Evolutionary conservation across 2,113 vertebrate species (phyloP), one percentile per base, ranked within the genome.

Genomic region (Lophius piscatorius): DNA sequence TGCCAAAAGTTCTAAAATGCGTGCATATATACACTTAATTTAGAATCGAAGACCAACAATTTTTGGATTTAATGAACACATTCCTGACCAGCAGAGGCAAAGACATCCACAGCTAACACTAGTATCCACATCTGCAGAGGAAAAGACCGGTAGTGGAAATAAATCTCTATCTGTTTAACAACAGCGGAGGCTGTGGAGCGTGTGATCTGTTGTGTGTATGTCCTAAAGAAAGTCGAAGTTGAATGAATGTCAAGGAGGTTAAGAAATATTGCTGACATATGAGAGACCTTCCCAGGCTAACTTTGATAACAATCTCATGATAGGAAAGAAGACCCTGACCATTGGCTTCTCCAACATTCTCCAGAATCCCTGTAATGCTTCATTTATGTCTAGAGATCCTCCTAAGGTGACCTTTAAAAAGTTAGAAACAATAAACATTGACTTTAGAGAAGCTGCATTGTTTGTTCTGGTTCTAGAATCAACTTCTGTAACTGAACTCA

Each of bases 51-150:
- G 47, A 65, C 42, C 67, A 26, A 23, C 20, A 22, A 7, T 46
- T 16, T 52, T 23, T 39, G 6, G 2, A 55, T 48, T 61, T 57
- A 66, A 71, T 65, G 23, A 74, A 68, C 1, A 1, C 54, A 54
- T 73, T 65, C 34, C 39, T 50, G 46, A 12, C 22, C 9, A 48
- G 28, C 6, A 18, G 9, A 34, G 57, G 44, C 36, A 20, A 78
- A 46, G 23, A 33, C 48, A 24, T 56, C 45, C 36, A 63, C 57
- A 48, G 59, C 56, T 48, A 28, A 36, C 36, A 69, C 61, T 23
- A 57, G 16, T 39, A 21, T 56, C 70, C 36, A 64, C 51, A 74
- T 75, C 29, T 76, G 68, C 55, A 69, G 16, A 47, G 42, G 2
- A 46, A 40, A 58, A 38, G 8, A 10, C 21, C 28, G n/a, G 34